Conservation (phyloP, 2,888 invertebrate species). For the Athrips mouffetella region DNA sequence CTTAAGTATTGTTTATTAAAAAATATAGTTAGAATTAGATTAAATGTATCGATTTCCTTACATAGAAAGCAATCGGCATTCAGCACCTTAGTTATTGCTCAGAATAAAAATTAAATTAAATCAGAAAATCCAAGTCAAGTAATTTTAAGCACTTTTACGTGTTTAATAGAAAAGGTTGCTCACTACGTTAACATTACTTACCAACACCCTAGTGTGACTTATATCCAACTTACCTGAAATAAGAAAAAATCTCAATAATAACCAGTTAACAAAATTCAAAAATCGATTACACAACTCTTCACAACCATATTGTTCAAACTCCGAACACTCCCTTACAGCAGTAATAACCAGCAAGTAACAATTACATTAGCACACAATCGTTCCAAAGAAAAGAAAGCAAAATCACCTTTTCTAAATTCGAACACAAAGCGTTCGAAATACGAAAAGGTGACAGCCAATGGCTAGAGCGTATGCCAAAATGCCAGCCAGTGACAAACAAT, state of each 20-base stretch:
- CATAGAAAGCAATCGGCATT: too few species aligned
- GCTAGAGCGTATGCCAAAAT: slow-evolving; percentile 70
- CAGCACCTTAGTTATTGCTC: too few species aligned
- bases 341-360: slow-evolving; percentile 60
- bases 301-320: slow-evolving; percentile 16
- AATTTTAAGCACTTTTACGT: too few species aligned
- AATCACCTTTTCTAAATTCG: slow-evolving; percentile 70
- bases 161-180: too few species aligned
- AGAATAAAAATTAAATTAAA: too few species aligned
- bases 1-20: too few species aligned
- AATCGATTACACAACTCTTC: slow-evolving; percentile 23
- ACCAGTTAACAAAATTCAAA: background rate
- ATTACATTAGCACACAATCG: slow-evolving; percentile 75
- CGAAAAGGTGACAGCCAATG: slow-evolving; percentile 66
- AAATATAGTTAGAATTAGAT: too few species aligned
- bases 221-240: background rate
- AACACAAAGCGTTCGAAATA: slow-evolving; percentile 70
- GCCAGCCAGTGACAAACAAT: slow-evolving; percentile 64
- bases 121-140: too few species aligned
- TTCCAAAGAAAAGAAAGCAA: slow-evolving; percentile 64
- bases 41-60: too few species aligned
- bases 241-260: background rate
- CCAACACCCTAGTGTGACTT: background rate
- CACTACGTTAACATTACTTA: too few species aligned
- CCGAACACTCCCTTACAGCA: slow-evolving; percentile 25